A percentile compares a stretch with the other conserved stretches of the same genome.
phyloP scores from a whole-genome alignment of 2,113 vertebrate species.

The Menidia beryllina region DNA sequence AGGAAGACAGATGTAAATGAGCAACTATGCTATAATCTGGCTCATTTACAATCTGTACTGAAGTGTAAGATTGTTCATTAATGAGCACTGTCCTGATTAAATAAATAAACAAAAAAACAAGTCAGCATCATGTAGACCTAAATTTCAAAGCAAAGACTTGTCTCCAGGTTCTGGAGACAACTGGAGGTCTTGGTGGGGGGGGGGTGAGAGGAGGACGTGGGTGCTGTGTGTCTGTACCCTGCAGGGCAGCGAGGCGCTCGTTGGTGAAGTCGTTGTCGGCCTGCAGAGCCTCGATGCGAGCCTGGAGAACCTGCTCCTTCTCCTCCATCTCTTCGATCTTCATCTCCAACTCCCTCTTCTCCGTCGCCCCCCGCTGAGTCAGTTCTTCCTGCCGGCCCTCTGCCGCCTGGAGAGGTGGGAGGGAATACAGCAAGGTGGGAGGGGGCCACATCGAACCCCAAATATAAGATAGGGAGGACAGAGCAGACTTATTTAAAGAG shows the following conservation, averaged over 20 bases:
- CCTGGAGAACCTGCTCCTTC: constrained; percentile 97
- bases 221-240: constrained; percentile 86
- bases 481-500: neutral
- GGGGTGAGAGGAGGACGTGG: too few species aligned
- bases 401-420: constrained; percentile 80
- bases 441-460: neutral
- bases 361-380: constrained; percentile 90
- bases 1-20: too few species aligned
- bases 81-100: too few species aligned
- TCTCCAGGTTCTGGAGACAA: neutral
- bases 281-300: constrained; percentile 96
- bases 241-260: constrained; percentile 93
- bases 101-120: too few species aligned
- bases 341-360: constrained; percentile 93
- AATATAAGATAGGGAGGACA: neutral
- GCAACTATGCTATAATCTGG: too few species aligned
- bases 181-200: neutral
- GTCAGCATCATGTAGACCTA: neutral
- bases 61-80: too few species aligned
- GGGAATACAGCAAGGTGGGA: too few species aligned
- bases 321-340: constrained; percentile 98
- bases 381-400: constrained; percentile 96
- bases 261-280: constrained; percentile 99
- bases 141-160: too few species aligned
- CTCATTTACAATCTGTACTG: too few species aligned